Conservation (phyloP, 2,888 invertebrate species). For the Macropis europaea region DNA sequence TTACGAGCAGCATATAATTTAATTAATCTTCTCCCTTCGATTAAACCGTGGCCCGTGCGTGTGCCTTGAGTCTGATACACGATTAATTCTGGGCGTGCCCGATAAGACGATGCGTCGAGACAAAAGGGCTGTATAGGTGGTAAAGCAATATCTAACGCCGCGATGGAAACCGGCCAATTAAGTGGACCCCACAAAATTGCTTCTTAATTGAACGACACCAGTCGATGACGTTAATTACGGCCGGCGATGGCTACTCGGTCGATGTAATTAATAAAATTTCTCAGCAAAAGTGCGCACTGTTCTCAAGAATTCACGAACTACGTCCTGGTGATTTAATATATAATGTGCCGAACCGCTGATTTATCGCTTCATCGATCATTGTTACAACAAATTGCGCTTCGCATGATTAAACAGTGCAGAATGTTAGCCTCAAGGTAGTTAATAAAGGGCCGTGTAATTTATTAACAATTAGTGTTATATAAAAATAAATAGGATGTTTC, state of each 20-base stretch:
- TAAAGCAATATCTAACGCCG: slow-evolving; percentile 56
- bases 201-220: slow-evolving; percentile 68
- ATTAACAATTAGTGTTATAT: too few species aligned
- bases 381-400: neutral
- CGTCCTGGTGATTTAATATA: slow-evolving; percentile 14
- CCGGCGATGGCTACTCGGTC: slow-evolving; percentile 3
- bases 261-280: slow-evolving; percentile 52
- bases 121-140: slow-evolving; percentile 59
- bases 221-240: slow-evolving; percentile 60
- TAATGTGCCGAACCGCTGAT: neutral
- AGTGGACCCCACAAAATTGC: slow-evolving; percentile 65
- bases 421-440: too few species aligned
- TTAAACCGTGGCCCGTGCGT: slow-evolving; percentile 58
- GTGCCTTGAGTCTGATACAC: slow-evolving; percentile 62
- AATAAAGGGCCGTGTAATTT: too few species aligned
- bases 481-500: too few species aligned
- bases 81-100: slow-evolving; percentile 63
- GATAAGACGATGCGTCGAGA: slow-evolving; percentile 63
- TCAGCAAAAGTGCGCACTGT: neutral
- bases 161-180: slow-evolving; percentile 64
- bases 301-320: slow-evolving; percentile 27
- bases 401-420: neutral
- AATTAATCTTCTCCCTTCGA: slow-evolving; percentile 62
- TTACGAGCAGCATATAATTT: slow-evolving; percentile 55
- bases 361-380: neutral